A percentile compares a stretch with the other conserved stretches of the same genome.
Evolutionary conservation across 2,797 vertebrate species (phyloP).

Genomic region (Carcharodon carcharias): DNA sequence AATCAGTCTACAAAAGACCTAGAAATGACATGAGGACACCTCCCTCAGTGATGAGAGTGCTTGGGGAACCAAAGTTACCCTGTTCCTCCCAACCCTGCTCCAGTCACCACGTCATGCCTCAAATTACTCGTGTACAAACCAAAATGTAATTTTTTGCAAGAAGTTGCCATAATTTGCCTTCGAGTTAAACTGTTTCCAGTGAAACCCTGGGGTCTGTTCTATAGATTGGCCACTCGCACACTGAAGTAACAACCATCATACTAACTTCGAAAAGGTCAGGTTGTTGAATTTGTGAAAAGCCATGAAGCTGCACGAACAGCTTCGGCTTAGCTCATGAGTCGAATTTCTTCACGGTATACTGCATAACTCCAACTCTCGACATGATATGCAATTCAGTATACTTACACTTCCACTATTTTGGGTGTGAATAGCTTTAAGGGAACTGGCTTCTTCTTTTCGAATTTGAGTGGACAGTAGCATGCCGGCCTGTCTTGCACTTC

Average conservation of each 20-base stretch:
- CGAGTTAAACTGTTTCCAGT: background rate
- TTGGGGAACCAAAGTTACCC: background rate
- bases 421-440: constrained; percentile 83
- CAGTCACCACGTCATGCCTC: background rate
- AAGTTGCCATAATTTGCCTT: background rate
- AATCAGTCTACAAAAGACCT: background rate
- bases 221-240: background rate
- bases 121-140: background rate
- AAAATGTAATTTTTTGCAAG: background rate
- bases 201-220: background rate
- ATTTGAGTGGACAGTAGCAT: constrained; percentile 58
- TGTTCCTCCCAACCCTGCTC: background rate
- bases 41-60: background rate
- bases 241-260: background rate
- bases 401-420: constrained; percentile 91
- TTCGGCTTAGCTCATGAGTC: background rate
- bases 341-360: background rate
- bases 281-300: background rate
- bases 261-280: background rate
- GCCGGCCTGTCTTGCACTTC: constrained; percentile 50
- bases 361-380: no score
- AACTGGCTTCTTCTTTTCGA: constrained; percentile 82
- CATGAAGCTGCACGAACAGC: background rate
- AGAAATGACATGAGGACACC: background rate
- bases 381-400: constrained; percentile 34